Conservation (phyloP, 1,140 invertebrate species). For the Calliphora vicina region DNA sequence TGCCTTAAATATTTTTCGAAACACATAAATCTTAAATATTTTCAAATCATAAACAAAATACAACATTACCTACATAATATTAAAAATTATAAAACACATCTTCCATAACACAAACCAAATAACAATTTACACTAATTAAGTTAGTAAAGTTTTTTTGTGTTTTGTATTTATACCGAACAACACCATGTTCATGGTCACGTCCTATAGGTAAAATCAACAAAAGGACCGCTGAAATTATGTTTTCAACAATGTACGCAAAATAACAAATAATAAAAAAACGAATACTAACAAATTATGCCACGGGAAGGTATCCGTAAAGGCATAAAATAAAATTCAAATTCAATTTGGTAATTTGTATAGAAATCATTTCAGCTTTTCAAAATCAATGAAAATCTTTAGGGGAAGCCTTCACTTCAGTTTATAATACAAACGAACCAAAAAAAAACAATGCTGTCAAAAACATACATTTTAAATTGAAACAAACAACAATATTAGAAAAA, state of each 20-base stretch:
- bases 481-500: background rate
- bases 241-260: background rate
- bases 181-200: background rate
- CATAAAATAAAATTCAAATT: background rate
- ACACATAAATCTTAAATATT: too few relatives aligned
- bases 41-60: too few relatives aligned
- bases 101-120: background rate
- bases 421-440: background rate
- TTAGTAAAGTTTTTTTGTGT: background rate
- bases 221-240: conserved; percentile 2
- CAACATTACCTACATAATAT: background rate
- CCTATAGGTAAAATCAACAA: background rate
- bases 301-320: background rate
- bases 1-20: too few relatives aligned
- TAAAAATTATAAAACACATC: background rate
- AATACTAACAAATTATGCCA: background rate
- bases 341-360: too few relatives aligned
- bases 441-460: background rate
- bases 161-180: background rate
- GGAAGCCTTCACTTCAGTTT: background rate
- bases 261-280: background rate
- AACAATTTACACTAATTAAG: background rate
- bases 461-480: conserved; percentile 1
- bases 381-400: background rate
- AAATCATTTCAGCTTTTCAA: background rate